phyloP scores from a whole-genome alignment of 2,113 vertebrate genomes.

The Cettia cetti region DNA sequence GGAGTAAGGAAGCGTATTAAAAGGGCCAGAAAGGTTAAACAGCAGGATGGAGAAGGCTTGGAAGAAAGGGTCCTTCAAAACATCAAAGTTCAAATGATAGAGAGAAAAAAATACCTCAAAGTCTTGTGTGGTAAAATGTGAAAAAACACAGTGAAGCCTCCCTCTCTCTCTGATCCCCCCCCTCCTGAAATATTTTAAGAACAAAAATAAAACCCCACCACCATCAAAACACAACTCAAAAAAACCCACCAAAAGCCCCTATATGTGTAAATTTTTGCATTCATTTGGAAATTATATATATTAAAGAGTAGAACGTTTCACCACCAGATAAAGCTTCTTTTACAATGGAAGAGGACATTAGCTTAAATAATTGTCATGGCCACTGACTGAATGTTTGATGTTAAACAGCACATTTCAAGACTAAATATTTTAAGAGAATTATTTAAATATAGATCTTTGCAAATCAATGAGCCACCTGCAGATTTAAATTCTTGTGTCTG shows the following conservation, averaged over 20 bases:
- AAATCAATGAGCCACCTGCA: neutral
- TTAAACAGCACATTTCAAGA: neutral
- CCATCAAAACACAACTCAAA: neutral
- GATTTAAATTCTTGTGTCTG: neutral
- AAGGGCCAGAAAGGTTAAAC: neutral
- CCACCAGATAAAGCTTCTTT: neutral
- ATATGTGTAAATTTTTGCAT: rapidly evolving
- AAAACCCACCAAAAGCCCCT: neutral
- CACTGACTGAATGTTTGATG: neutral
- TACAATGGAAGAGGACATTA: neutral
- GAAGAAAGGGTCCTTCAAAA: neutral
- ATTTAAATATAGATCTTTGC: neutral
- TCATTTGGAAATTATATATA: neutral
- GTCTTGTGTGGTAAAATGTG: neutral
- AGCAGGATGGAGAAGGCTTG: neutral
- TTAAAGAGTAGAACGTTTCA: neutral
- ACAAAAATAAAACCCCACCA: neutral
- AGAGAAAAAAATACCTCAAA: neutral
- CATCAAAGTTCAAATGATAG: neutral
- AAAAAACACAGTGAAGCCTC: neutral
- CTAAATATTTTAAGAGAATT: neutral
- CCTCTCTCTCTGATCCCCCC: too few relatives aligned
- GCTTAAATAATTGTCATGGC: neutral
- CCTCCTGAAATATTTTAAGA: neutral
- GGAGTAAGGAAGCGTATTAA: neutral